A percentile compares a stretch with the other conserved stretches of the same genome.
phyloP scores from a whole-genome alignment of 2,113 vertebrate species.

The Porphyrio hochstetteri region DNA sequence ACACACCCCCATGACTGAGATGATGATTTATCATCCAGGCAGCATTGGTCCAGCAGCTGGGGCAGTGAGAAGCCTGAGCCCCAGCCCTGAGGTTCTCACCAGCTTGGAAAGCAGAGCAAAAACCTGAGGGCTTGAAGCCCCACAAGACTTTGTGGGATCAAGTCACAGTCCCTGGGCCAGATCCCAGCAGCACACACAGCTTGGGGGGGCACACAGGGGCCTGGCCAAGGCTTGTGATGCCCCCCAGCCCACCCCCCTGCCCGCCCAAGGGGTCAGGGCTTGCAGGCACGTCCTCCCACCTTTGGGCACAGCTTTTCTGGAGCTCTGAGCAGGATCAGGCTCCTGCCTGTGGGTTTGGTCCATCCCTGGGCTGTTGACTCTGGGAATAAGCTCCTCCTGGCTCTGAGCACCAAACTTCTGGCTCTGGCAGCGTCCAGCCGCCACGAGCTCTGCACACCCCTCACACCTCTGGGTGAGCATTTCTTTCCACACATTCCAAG shows the following conservation, averaged over 20 bases:
- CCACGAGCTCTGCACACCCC: fast-evolving
- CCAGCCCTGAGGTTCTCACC: background rate
- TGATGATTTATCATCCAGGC: background rate
- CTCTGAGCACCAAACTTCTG: background rate
- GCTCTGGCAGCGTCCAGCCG: background rate
- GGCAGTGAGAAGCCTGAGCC: background rate
- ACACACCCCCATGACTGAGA: fast-evolving
- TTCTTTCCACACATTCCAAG: background rate
- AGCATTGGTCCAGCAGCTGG: background rate
- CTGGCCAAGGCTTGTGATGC: background rate
- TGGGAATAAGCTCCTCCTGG: background rate
- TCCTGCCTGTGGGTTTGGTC: background rate
- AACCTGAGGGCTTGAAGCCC: background rate
- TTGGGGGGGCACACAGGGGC: fast-evolving
- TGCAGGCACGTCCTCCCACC: background rate
- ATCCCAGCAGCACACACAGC: background rate
- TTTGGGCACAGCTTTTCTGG: background rate
- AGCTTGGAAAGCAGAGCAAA: background rate
- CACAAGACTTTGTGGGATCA: fast-evolving
- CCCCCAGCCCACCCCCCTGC: too few species aligned
- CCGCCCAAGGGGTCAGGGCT: background rate
- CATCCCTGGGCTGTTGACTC: too few species aligned
- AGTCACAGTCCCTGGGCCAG: background rate
- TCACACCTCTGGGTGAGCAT: fast-evolving
- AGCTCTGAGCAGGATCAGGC: background rate